Percentiles rank a stretch among this genome's conserved stretches.
Conservation (phyloP, 30 jellyfish, hydroid and myxozoan species). For the Hydra vulgaris region DNA sequence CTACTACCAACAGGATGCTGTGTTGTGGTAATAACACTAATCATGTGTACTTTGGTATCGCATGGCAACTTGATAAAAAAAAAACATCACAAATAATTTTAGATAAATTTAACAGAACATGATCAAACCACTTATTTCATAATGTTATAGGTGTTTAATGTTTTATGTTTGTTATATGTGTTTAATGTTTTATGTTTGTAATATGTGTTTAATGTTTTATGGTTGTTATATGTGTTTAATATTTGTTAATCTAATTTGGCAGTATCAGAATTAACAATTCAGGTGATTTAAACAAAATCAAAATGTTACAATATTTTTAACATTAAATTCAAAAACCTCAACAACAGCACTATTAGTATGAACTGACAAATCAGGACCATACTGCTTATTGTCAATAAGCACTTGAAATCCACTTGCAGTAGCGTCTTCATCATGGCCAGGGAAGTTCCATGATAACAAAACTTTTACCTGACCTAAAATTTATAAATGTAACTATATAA, state of each 20-base stretch:
- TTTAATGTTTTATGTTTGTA: too few species aligned
- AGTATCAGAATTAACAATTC: too few species aligned
- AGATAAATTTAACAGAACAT: too few species aligned
- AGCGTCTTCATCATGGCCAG: conserved; percentile 56
- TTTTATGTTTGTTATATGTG: too few species aligned
- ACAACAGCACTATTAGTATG: conserved; percentile 24
- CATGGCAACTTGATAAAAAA: conserved; percentile 29
- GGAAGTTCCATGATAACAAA: conserved; percentile 33
- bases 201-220: too few species aligned
- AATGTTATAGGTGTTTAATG: too few species aligned
- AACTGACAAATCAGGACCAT: conserved; percentile 31
- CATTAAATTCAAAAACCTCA: conserved; percentile 10
- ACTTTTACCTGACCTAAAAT: conserved; percentile 25
- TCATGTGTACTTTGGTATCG: conserved; percentile 21
- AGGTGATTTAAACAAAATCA: not conserved
- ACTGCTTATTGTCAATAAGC: conserved; percentile 9
- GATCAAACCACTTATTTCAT: too few species aligned
- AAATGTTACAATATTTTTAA: not conserved
- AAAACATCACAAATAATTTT: not conserved
- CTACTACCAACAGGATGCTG: conserved; percentile 55
- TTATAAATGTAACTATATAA: not conserved
- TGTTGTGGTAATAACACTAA: conserved; percentile 38
- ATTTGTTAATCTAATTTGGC: too few species aligned
- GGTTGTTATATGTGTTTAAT: too few species aligned
- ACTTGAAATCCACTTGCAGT: conserved; percentile 37